Evolutionary conservation across 53 echinoderm and acorn worm species (phyloP), one percentile per base, ranked within the genome.

Genomic region (Mesocentrotus franciscanus): DNA sequence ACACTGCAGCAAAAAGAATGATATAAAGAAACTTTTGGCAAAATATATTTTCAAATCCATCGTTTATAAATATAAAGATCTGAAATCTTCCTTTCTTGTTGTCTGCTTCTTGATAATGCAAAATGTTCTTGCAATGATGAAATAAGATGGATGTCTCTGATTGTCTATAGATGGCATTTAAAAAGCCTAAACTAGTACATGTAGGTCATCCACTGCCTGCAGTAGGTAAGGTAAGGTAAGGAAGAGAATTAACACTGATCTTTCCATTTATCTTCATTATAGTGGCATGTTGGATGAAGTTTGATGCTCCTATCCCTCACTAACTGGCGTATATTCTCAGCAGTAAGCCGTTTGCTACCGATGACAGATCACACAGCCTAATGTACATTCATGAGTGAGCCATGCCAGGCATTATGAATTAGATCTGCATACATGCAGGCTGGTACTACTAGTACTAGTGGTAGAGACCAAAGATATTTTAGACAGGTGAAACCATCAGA

Each of bases 211-310:
- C 15, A 14, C 22, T 49, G 49, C 49, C 84, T 84, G 18, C 29
- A 76, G 12, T 76, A 26, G 78, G 78, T 12, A 64, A 18, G 42
- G 36, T 16, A 29, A 4, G 34, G 78, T 33, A 20, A 1, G 22
- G 20, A 49, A 39, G 42, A 17, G 13, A 42, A 81, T 20, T 12
- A 6, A 27, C 87, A 85, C n/a, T 27, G 27, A 85, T 58, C 87
- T 57, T 85, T 85, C 87, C 56, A 85, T 87, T 58, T 20, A 87
- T 87, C 87, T 87, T 87, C 87, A 87, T 87, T 87, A 87, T 29
- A 58, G 9, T 27, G 76, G 55, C 55, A 24, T 20, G 84, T 22
- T 84, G 84, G 84, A 18, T 84, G 84, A 55, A 84, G 76, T 76
- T 24, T 32, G 33, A 76, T 33, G 32, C 15, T 76, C 76, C 33